These are phyloP conservation scores for Plecotus auritus DNA, from an alignment of 2,113 vertebrate species.

Conservation along the genomic window DNA sequence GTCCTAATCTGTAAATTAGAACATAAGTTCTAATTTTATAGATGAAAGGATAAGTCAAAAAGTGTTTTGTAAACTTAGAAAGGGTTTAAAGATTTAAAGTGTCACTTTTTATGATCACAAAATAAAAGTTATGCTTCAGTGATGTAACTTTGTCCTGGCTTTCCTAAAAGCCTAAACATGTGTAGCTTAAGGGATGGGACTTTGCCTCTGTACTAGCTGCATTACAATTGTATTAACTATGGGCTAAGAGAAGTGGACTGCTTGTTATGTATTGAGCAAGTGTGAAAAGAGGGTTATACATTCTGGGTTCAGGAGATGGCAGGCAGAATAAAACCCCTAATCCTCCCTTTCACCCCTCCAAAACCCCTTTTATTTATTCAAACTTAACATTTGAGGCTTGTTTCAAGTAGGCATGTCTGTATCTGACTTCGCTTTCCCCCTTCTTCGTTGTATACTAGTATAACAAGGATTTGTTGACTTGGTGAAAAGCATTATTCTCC, in stretches of 20 bases:
- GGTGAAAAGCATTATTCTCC: neutral
- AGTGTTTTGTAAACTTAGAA: conserved; percentile 24
- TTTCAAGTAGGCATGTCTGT: neutral
- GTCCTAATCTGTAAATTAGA: conserved; percentile 36
- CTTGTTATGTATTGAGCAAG: neutral
- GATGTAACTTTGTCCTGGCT: neutral
- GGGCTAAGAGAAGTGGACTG: neutral
- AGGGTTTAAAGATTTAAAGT: conserved; percentile 19
- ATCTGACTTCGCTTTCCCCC: neutral
- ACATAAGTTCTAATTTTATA: conserved; percentile 43
- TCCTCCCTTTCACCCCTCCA: neutral
- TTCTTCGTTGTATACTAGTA: neutral
- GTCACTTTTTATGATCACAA: conserved; percentile 1
- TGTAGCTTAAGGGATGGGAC: neutral
- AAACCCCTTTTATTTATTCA: neutral
- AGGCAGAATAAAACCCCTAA: neutral
- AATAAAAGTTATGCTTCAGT: neutral
- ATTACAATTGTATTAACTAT: neutral
- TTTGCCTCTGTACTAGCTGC: neutral
- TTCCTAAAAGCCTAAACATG: neutral
- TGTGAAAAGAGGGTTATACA: neutral
- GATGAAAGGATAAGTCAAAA: conserved; percentile 13
- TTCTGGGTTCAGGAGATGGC: neutral
- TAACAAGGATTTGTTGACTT: neutral
- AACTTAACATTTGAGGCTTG: neutral